A percentile compares a stretch with the other conserved stretches of the same genome.
These are phyloP conservation scores for Eilema sororculum DNA, from an alignment of 2,888 invertebrate species.

Conservation along the genomic window DNA sequence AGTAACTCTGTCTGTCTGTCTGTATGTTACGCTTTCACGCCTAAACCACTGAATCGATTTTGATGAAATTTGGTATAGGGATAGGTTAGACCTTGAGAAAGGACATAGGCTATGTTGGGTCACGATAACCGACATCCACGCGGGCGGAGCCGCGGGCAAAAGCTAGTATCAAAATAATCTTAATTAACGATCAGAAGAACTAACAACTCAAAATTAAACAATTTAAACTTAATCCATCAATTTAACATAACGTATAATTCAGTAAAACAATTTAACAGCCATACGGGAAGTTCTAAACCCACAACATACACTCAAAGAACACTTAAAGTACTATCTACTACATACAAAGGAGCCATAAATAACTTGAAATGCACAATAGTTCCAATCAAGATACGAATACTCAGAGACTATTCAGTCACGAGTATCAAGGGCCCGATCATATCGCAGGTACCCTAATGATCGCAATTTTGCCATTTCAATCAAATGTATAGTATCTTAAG, in stretches of 20 bases:
- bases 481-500: conserved; percentile 64
- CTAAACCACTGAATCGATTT: too few species aligned
- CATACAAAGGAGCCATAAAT: conserved; percentile 52
- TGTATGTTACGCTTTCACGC: too few species aligned
- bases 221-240: not conserved
- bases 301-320: conserved; percentile 26
- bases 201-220: not conserved
- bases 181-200: not conserved
- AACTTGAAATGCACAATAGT: conserved; percentile 64
- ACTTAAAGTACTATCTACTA: conserved; percentile 37
- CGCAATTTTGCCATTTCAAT: conserved; percentile 73
- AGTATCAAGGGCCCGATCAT: conserved; percentile 51
- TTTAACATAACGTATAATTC: not conserved
- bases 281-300: conserved; percentile 40
- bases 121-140: too few species aligned
- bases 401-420: conserved; percentile 38
- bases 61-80: too few species aligned
- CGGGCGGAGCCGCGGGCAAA: too few species aligned
- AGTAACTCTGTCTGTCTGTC: too few species aligned
- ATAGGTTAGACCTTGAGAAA: too few species aligned
- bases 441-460: conserved; percentile 61
- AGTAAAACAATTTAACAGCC: conserved; percentile 40
- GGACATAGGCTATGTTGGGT: too few species aligned
- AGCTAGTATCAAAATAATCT: too few species aligned
- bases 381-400: conserved; percentile 64